Evolutionary conservation across 2,888 invertebrate genomes (phyloP), one percentile per base, ranked within the genome.

Genomic region (Chalcosyrphus nemorum): DNA sequence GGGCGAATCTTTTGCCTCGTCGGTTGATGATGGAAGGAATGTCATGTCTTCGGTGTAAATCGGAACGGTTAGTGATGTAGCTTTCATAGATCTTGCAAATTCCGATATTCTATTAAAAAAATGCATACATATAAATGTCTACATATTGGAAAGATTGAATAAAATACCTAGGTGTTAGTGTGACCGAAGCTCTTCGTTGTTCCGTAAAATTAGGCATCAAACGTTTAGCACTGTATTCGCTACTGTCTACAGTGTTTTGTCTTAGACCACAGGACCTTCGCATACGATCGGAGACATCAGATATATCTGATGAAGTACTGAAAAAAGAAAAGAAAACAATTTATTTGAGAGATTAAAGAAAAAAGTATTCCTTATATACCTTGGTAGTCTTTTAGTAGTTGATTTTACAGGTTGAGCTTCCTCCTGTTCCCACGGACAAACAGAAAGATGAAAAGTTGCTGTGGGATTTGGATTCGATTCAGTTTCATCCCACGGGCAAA

Each of bases 221-320:
- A 77, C 89, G 89, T 81, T 91, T 91, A 50, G 93, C 92, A 61
- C 93, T 93, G 1, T 93, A 91, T 81, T 93, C 91, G 1, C 94
- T 94, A 50, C 94, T 94, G 88, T 95, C 95, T 54, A 95, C 92
- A 47, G 94, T 95, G 90, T 94, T 94, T 91, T 94, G 95, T 87
- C 95, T 94, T 82, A 95, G 92, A 27, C 93, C 93, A 88, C 93
- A 93, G 41, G 94, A 93, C 80, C 95, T 93, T 87, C 93, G 93
- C 87, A 95, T 92, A 87, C 94, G 92, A 85, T 93, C 94, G 21
- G 92, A 92, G 52, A 93, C 93, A 89, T 93, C 94, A 89, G 95
- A 95, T 84, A 95, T 93, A 89, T 96, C 96, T 17, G 95, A 95
- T 9, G 89, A 88, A 32, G 89, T 89, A 86, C 90, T 91, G 27